Evolutionary conservation across 2,888 invertebrate genomes (phyloP).

Genomic region (Drosophila engyochracea): DNA sequence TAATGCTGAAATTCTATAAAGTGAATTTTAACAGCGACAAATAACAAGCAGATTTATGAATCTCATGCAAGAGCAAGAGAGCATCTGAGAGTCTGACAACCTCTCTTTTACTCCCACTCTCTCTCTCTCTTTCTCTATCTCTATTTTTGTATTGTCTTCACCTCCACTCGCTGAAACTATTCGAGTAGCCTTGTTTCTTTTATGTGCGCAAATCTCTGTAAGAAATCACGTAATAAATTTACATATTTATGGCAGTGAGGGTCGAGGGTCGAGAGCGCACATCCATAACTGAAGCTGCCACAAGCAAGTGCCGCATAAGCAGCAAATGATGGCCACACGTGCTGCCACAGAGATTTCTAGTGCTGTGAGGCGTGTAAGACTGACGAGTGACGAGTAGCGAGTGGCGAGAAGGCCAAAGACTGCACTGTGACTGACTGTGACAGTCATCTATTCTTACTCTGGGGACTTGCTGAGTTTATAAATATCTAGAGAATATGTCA

Average conservation of each 20-base stretch:
- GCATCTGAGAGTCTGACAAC: slow-evolving; percentile 1
- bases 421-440: slow-evolving; percentile 1
- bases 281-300: slow-evolving; percentile 13
- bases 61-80: background rate
- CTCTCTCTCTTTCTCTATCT: background rate
- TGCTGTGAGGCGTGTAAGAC: slow-evolving; percentile 9
- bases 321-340: slow-evolving; percentile 42
- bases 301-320: slow-evolving; percentile 32
- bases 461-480: background rate
- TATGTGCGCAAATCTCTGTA: slow-evolving; percentile 39
- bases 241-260: slow-evolving; percentile 67
- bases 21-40: background rate
- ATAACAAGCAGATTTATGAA: no score
- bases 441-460: slow-evolving; percentile 7
- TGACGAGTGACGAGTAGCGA: slow-evolving; percentile 20
- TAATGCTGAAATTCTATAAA: background rate
- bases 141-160: slow-evolving; percentile 16
- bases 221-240: slow-evolving; percentile 72
- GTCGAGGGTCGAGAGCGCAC: slow-evolving; percentile 20
- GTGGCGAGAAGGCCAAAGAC: slow-evolving; percentile 4
- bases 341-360: slow-evolving; percentile 19
- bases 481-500: background rate
- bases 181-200: slow-evolving; percentile 28
- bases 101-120: background rate
- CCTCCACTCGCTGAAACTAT: slow-evolving; percentile 10